Evolutionary conservation across 2,113 vertebrate genomes (phyloP), one percentile per base, ranked within the genome.

Genomic region (Bombycilla garrulus): DNA sequence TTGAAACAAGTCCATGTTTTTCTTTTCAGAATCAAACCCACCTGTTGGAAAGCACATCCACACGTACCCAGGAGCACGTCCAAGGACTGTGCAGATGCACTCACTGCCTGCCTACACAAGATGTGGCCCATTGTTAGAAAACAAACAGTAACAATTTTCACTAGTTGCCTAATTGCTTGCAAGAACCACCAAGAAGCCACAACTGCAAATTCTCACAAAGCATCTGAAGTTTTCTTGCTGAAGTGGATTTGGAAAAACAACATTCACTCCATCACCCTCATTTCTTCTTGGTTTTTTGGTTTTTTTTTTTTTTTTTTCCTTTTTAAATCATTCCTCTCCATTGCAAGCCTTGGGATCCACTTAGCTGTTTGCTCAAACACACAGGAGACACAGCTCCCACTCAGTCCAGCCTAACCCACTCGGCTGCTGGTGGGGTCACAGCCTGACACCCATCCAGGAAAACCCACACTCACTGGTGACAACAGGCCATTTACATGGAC

Each of bases 21-120:
- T 83, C 88, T 78, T 86, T 72, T 40, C 80, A 33, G 88, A 92
- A 95, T 94, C 86, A 90, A 97, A 96, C 88, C 93, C 95, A 97
- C 92, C 92, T 96, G 95, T 92, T 92, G 88, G 65, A 85, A 94
- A 94, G 92, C 93, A 84, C 76, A 83, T 83, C 81, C 6, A 3
- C 33, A 18, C 6, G 4, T 28, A 87, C 48, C 31, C 6, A 72
- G 66, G 15, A 0, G 81, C 87, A 92, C 5, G 1, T 87, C 84
- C 73, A 6, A 51, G 25, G 53, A 12, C 73, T 12, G 74, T 4
- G 2, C 1, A 15, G 79, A 44, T 0, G 0, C 16, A 12, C 70
- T 77, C 71, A 0, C 25, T 54, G 35, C 58, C 80, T 86, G 50
- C 15, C 86, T 9, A 9, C 5, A 38, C 35, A 15, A 47, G 54